A percentile compares a stretch with the other conserved stretches of the same genome.
These are phyloP conservation scores for Neodon shergylaensis DNA, from an alignment of 2,113 vertebrate species.

Conservation along the genomic window DNA sequence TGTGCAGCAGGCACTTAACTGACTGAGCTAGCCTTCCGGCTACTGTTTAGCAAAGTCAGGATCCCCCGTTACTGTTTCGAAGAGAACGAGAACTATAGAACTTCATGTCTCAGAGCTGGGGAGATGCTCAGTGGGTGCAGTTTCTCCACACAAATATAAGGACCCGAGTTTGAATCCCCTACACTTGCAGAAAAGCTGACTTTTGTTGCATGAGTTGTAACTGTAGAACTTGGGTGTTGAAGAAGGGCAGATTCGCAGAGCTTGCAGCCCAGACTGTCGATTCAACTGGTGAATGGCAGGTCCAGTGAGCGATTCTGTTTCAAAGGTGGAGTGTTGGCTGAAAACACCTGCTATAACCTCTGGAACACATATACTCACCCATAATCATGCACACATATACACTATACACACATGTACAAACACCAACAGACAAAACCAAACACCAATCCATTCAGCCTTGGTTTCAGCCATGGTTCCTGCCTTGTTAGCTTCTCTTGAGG, in stretches of 20 bases:
- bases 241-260: not conserved
- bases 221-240: not conserved
- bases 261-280: not conserved
- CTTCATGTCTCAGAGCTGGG: not conserved
- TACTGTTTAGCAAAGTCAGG: not conserved
- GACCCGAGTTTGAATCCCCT: not conserved
- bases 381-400: not conserved
- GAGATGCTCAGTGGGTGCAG: not conserved
- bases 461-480: not conserved
- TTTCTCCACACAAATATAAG: not conserved
- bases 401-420: not conserved
- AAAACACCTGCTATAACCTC: not conserved
- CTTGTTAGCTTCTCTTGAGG: not conserved
- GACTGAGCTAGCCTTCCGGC: not conserved
- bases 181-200: not conserved
- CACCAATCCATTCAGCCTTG: not conserved
- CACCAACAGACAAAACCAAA: not conserved
- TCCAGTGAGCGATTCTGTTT: not conserved
- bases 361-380: not conserved
- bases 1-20: not conserved
- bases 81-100: not conserved
- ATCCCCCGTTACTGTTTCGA: not conserved
- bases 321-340: not conserved
- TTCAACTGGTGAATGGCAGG: not conserved
- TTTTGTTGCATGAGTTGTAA: not conserved